phyloP scores from a whole-genome alignment of 2,113 vertebrate genomes.

The Hypomesus transpacificus region DNA sequence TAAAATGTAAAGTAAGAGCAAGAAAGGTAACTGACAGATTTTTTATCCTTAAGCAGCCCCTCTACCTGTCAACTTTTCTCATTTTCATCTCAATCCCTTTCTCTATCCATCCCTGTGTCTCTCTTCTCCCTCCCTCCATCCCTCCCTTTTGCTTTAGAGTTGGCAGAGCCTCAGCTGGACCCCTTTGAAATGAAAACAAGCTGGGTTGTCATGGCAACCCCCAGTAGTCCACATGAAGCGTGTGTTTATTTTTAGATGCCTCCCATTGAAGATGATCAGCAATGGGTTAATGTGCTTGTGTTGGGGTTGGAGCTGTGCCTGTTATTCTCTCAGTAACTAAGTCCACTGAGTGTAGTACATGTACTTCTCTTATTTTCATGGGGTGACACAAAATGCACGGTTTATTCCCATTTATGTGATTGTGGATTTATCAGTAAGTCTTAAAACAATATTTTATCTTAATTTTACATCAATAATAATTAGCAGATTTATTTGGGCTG shows the following conservation, averaged over 20 bases:
- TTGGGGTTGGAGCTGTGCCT: slow-evolving; percentile 14
- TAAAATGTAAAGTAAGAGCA: neutral
- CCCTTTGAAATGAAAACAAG: slow-evolving; percentile 69
- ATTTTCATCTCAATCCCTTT: neutral
- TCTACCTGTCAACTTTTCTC: slow-evolving; percentile 1
- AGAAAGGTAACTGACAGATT: neutral
- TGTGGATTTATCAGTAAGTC: too few species aligned
- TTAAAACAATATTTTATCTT: too few species aligned
- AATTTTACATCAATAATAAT: too few species aligned
- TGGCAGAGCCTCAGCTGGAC: slow-evolving; percentile 57
- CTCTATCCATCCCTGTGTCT: neutral
- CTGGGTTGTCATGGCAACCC: slow-evolving; percentile 68
- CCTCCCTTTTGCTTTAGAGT: slow-evolving; percentile 6
- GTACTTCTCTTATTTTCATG: too few species aligned
- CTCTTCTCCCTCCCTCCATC: slow-evolving; percentile 9
- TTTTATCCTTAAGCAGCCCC: neutral
- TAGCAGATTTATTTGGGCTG: too few species aligned
- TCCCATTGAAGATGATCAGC: slow-evolving; percentile 54
- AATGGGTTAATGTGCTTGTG: slow-evolving; percentile 56
- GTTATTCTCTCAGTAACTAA: neutral
- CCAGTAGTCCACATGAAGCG: slow-evolving; percentile 59
- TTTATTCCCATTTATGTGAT: too few species aligned
- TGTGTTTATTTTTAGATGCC: slow-evolving; percentile 70
- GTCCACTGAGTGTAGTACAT: too few species aligned
- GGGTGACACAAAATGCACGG: too few species aligned